Conservation (phyloP, 2,113 vertebrate species). For the Syrmaticus mikado region DNA sequence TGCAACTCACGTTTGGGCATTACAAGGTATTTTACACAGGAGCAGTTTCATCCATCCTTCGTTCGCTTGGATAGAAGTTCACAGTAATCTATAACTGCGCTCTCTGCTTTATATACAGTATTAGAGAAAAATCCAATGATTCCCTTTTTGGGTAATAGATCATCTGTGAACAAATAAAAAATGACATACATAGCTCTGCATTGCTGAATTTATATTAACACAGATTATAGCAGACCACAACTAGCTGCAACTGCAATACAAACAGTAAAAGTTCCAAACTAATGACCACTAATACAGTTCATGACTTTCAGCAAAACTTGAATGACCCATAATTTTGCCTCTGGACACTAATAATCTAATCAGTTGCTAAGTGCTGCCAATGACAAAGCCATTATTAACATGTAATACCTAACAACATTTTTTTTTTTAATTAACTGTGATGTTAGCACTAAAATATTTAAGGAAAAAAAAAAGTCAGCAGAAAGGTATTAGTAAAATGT, state of each 20-base stretch:
- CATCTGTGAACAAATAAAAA: constrained; percentile 34
- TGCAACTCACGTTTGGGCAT: background rate
- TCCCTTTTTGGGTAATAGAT: background rate
- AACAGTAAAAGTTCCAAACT: constrained; percentile 50
- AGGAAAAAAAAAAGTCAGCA: background rate
- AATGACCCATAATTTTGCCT: constrained; percentile 62
- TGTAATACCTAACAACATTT: background rate
- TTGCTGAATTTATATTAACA: constrained; percentile 50
- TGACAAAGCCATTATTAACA: constrained; percentile 8
- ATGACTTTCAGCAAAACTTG: constrained; percentile 66
- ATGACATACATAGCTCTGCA: constrained; percentile 28
- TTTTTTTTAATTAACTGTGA: constrained; percentile 3
- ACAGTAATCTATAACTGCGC: background rate
- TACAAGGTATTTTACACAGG: background rate
- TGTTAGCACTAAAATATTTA: background rate
- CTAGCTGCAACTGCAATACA: background rate
- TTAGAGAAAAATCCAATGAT: background rate
- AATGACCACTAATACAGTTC: constrained; percentile 23
- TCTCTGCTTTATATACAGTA: background rate
- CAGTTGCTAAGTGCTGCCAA: constrained; percentile 56
- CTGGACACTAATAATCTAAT: constrained; percentile 59
- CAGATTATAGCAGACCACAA: background rate
- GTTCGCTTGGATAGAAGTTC: background rate
- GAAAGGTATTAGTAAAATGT: background rate
- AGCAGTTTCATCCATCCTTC: background rate